Percentiles rank a stretch among this genome's conserved stretches.
Evolutionary conservation across 2,797 vertebrate species (phyloP).

Genomic region (Gallinago stenura): DNA sequence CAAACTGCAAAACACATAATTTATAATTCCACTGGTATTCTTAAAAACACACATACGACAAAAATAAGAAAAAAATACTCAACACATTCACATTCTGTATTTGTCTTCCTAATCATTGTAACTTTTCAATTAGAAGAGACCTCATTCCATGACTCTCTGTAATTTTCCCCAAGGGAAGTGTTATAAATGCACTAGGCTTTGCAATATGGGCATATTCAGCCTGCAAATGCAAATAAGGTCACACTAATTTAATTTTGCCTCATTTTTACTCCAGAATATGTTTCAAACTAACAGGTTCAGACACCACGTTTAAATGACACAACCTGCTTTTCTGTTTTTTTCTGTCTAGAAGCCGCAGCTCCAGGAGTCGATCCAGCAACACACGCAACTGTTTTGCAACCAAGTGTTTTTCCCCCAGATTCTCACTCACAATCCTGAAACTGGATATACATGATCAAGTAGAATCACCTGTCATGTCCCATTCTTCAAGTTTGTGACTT

Average conservation of each 20-base stretch:
- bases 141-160: conserved; percentile 57
- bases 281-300: conserved; percentile 68
- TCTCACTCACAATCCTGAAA: background rate
- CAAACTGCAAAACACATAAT: conserved; percentile 60
- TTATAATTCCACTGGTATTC: conserved; percentile 67
- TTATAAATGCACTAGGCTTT: conserved; percentile 68
- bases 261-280: conserved; percentile 65
- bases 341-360: conserved; percentile 47
- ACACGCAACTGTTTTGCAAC: background rate
- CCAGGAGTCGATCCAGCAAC: background rate
- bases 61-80: conserved; percentile 41
- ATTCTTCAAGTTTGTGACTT: background rate
- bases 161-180: conserved; percentile 61
- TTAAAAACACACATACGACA: conserved; percentile 67
- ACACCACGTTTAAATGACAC: conserved; percentile 20
- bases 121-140: conserved; percentile 73
- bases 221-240: conserved; percentile 72
- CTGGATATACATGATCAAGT: background rate
- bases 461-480: conserved; percentile 19
- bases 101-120: conserved; percentile 53
- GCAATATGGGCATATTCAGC: conserved; percentile 48
- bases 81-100: conserved; percentile 34
- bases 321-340: conserved; percentile 58
- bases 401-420: conserved; percentile 1
- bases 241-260: conserved; percentile 69